Evolutionary conservation across 2,797 vertebrate genomes (phyloP).

Genomic region (Eulemur coronatus): DNA sequence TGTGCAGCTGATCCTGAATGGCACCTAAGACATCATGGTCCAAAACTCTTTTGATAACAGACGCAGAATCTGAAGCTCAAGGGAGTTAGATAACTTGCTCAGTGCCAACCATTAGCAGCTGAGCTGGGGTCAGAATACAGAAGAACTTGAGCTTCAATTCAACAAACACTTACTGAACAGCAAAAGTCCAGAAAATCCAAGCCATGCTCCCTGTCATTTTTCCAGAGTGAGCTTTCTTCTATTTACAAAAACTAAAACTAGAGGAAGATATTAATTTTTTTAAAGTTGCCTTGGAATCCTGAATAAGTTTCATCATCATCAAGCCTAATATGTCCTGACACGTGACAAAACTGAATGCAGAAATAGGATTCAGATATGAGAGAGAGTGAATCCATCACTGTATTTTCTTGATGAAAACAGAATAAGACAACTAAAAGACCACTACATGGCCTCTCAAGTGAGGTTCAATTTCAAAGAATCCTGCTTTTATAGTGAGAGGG

Average conservation of each 20-base stretch:
- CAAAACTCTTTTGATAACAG: neutral
- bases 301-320: neutral
- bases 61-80: neutral
- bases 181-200: neutral
- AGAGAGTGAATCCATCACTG: neutral
- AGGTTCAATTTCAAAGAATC: neutral
- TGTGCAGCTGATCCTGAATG: neutral
- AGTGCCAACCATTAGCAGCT: neutral
- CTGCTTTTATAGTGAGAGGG: neutral
- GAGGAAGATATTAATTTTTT: neutral
- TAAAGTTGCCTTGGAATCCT: neutral
- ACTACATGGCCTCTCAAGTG: neutral
- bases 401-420: neutral
- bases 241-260: neutral
- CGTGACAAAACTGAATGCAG: neutral
- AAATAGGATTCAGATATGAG: neutral
- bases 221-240: neutral
- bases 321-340: neutral
- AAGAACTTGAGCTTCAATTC: neutral
- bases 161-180: neutral
- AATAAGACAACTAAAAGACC: neutral
- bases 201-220: neutral
- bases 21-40: neutral
- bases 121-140: neutral
- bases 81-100: neutral